Percentiles rank a stretch among this genome's conserved stretches.
Evolutionary conservation across 2,113 vertebrate species (phyloP).

Genomic region (Semnopithecus entellus): DNA sequence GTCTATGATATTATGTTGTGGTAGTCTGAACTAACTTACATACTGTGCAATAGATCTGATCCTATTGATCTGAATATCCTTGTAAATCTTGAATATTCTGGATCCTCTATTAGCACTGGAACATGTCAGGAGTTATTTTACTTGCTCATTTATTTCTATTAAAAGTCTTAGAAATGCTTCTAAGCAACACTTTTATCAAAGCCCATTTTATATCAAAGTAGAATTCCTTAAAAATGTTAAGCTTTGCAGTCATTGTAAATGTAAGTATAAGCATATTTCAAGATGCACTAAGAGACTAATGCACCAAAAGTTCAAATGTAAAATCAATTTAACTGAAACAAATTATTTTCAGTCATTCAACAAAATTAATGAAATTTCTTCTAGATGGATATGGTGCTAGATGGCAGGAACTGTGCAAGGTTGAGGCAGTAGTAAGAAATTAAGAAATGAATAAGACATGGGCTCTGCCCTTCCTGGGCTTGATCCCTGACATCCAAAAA

Average conservation of each 20-base stretch:
- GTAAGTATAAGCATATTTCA: constrained; percentile 22
- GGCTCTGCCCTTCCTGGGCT: neutral
- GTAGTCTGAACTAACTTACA: neutral
- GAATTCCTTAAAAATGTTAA: constrained; percentile 49
- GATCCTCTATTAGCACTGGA: neutral
- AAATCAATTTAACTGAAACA: constrained; percentile 30
- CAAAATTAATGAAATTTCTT: constrained; percentile 33
- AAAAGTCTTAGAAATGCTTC: neutral
- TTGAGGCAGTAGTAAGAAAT: neutral
- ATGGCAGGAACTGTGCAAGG: neutral
- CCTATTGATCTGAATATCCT: neutral
- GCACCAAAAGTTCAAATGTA: constrained; percentile 23
- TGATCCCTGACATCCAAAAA: neutral
- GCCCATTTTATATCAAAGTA: neutral
- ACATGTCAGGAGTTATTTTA: neutral
- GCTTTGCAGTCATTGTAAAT: neutral
- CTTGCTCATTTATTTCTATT: neutral
- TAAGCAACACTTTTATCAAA: constrained; percentile 23
- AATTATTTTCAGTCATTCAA: constrained; percentile 24
- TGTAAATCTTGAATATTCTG: constrained; percentile 7
- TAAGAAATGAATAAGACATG: neutral
- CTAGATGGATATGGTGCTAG: neutral
- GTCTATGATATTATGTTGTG: neutral
- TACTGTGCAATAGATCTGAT: neutral
- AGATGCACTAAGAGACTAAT: constrained; percentile 1